Evolutionary conservation across 2,888 invertebrate species (phyloP).

Genomic region (Mayetiola destructor): DNA sequence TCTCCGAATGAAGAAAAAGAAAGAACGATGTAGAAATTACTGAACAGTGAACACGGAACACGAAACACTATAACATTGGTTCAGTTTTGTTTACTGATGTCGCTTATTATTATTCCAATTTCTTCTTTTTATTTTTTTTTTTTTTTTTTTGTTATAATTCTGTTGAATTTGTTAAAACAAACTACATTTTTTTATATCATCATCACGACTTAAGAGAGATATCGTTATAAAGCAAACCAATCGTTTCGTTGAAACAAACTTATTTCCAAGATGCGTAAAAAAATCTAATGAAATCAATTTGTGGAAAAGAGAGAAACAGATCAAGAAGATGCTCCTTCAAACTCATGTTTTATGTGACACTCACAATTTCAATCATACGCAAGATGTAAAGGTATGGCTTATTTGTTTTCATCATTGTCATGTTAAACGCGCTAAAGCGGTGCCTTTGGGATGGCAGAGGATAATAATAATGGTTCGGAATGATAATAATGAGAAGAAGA

Average conservation of each 20-base stretch:
- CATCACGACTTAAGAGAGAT: too few relatives aligned
- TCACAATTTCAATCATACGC: constrained; percentile 10
- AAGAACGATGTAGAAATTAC: neutral
- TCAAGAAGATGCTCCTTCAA: too few relatives aligned
- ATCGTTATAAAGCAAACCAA: constrained; percentile 8
- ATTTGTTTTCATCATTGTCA: neutral
- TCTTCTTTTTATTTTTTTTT: neutral
- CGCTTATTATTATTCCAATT: neutral
- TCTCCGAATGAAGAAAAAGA: too few relatives aligned
- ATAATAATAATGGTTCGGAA: neutral
- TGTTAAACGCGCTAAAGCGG: too few relatives aligned
- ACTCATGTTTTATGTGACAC: neutral
- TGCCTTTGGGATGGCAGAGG: too few relatives aligned
- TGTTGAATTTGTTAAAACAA: too few relatives aligned
- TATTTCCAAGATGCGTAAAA: constrained; percentile 10
- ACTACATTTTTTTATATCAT: too few relatives aligned
- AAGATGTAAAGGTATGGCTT: neutral
- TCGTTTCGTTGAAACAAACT: constrained; percentile 8
- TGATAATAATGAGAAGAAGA: too few relatives aligned
- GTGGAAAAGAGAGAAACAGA: neutral
- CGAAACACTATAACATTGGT: neutral
- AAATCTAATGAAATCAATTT: constrained; percentile 9
- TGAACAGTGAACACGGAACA: neutral
- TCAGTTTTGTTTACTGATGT: neutral
- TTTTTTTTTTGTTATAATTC: too few relatives aligned